Base-by-base conservation (phyloP, 2,797 vertebrate genomes). In the Poeciliopsis paucimaculata region DNA sequence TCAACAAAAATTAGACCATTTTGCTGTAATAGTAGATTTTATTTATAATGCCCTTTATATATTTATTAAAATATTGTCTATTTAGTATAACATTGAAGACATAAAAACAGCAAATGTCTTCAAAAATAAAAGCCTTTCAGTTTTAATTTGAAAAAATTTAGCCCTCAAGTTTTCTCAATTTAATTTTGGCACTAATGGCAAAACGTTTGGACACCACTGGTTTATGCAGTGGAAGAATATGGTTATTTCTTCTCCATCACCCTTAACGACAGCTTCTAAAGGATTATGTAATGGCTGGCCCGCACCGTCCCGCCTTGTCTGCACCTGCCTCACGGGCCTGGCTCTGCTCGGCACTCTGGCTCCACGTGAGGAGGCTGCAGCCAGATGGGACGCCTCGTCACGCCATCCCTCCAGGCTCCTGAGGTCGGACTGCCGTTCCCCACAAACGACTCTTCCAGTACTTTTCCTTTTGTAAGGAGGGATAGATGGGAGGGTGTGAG, bases 371-470 rank as follows among this genome's bases (percentile, higher is more conserved):
- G 39, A 34, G 47, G 78, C 77, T 87, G 80, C 75, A 88, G 76
- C 78, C 86, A 88, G 75, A 87, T 80, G 75, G 84, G 34, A 84
- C 0, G 11, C 76, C 51, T 73, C 23, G 1, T 76, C 53, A 73
- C 5, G 68, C 49, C 78, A 55, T 79, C 62, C 81, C 77, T 74
- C 75, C 73, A 76, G n/a, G 36, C 71, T 88, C 16, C 78, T 84
- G 82, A 87, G 88, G 87, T 84, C 28, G 10, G 81, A 76, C 78
- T 88, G 87, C 87, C 87, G 49, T 84, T 87, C 80, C n/a, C 46
- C 84, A 36, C 80, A 94, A 93, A 90, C 88, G 86, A 85, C 77
- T 80, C 41, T 91, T 72, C 80, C 85, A 91, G 86, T 72, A 73
- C 77, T 90, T 93, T 90, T 85, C 82, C 92, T 70, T 49, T 78